Percentiles rank a stretch among this genome's conserved stretches.
phyloP scores from a whole-genome alignment of 2,797 vertebrate species.

The Todus mexicanus region DNA sequence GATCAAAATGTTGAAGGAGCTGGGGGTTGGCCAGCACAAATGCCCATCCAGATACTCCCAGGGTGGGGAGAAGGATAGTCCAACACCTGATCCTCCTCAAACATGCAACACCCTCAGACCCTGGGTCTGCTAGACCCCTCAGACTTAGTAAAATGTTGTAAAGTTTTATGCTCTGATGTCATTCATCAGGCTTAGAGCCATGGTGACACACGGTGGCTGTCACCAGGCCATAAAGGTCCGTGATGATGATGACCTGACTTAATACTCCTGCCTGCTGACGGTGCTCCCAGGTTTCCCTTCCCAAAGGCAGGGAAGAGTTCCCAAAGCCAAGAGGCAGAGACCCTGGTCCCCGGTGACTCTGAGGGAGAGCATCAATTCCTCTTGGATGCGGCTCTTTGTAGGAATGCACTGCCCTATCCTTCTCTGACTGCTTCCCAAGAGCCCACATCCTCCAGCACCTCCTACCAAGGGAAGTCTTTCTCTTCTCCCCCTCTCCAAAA shows the following conservation, averaged over 20 bases:
- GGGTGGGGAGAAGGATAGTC: background rate
- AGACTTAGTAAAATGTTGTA: background rate
- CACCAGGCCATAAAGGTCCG: background rate
- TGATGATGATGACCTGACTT: background rate
- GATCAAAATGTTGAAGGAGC: background rate
- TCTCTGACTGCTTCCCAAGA: background rate
- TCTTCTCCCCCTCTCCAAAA: background rate
- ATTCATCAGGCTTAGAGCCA: background rate
- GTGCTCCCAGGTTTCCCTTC: background rate
- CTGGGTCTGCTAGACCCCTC: background rate
- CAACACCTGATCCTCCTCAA: background rate
- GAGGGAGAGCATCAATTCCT: background rate
- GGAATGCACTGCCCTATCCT: background rate
- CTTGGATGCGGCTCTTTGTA: background rate
- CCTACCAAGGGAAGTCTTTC: background rate
- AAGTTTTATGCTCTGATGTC: background rate
- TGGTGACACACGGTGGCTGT: background rate
- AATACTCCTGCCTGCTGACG: background rate
- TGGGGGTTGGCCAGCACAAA: background rate
- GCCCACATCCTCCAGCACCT: background rate
- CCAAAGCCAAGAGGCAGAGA: background rate
- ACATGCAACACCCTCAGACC: background rate
- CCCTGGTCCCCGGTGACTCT: background rate
- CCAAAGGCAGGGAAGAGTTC: background rate
- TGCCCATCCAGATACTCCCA: background rate